Evolutionary conservation across 92 coral and sea anemone genomes (phyloP), one percentile per base, ranked within the genome.

Genomic region (Meandrina meandrites): DNA sequence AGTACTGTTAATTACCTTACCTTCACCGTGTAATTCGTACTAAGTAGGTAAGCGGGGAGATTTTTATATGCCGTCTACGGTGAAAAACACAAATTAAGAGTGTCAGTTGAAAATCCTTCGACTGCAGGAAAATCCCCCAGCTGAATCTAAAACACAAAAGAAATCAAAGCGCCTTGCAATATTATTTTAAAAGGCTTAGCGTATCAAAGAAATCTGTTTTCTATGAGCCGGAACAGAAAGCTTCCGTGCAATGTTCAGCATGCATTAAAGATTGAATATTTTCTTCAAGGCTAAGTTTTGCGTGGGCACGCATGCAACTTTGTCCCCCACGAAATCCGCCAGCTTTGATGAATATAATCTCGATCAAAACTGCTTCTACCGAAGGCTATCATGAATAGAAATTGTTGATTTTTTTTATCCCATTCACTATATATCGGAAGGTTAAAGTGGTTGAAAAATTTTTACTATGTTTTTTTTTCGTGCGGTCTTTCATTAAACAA

Each of bases 191-290:
- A 40, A 34, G 27, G 48, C 4, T 8, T 22, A 36, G 27, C 53
- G 27, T 36, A 34, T 37, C 48, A 40, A 13, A 36, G 48, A 37
- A 37, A 73, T 21, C 10, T 18, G 4, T 36, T 22, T 37, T 73
- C 48, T 35, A 18, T 73, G 78, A 36, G 48, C 51, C 78, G 78
- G 78, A 73, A 73, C 68, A 73, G n/a, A 73, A 12, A 22, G 48
- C 48, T 73, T 35, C 50, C 48, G n/a, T n/a, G 78, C 51, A 21
- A 2, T 36, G 24, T 34, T 57, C 68, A 60, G 68, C 37, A 40
- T 73, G 78, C 51, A 73, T 73, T 36, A 73, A 73, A 15, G 78
- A 73, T 1, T 5, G 28, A 34, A 17, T 34, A 71, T 73, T 73
- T 73, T 72, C 12, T 40, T 22, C 47, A 37, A 8, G 28, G 51